These are phyloP conservation scores for Branchellion lobata DNA, from an alignment of 2,888 invertebrate genomes.

Conservation along the genomic window DNA sequence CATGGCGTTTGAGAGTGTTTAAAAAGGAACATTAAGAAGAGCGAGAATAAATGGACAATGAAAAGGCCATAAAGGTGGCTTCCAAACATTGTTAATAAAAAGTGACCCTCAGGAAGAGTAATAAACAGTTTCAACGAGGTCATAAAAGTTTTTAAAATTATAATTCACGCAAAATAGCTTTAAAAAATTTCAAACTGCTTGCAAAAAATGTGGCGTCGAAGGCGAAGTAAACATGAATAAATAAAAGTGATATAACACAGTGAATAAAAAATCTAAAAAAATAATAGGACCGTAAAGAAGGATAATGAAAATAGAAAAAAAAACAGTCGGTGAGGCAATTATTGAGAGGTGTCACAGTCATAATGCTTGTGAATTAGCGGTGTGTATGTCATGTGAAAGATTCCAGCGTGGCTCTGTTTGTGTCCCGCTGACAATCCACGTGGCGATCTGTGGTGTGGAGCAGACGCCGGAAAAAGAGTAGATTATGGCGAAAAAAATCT, in stretches of 20 bases:
- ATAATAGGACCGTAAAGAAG: background rate
- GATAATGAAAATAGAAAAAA: background rate
- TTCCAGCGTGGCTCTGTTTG: too few species aligned
- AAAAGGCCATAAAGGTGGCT: background rate
- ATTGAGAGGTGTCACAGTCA: background rate
- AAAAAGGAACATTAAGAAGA: background rate
- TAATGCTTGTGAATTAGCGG: background rate
- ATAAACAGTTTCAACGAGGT: background rate
- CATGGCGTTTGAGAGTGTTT: too few species aligned
- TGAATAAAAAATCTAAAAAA: background rate
- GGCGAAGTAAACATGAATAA: too few species aligned
- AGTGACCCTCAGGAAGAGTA: background rate
- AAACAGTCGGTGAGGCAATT: background rate
- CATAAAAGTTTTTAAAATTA: background rate
- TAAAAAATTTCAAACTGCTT: too few species aligned
- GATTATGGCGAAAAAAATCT: too few species aligned
- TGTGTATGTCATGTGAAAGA: background rate
- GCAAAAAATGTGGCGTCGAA: too few species aligned
- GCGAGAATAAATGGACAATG: background rate
- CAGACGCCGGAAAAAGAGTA: too few species aligned
- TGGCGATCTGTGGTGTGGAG: too few species aligned
- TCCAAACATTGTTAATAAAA: background rate
- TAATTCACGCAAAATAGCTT: too few species aligned
- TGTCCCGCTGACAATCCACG: too few species aligned
- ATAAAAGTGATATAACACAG: too few species aligned